Conservation (phyloP, 2,888 invertebrate species). For the Hecatera dysodea region DNA sequence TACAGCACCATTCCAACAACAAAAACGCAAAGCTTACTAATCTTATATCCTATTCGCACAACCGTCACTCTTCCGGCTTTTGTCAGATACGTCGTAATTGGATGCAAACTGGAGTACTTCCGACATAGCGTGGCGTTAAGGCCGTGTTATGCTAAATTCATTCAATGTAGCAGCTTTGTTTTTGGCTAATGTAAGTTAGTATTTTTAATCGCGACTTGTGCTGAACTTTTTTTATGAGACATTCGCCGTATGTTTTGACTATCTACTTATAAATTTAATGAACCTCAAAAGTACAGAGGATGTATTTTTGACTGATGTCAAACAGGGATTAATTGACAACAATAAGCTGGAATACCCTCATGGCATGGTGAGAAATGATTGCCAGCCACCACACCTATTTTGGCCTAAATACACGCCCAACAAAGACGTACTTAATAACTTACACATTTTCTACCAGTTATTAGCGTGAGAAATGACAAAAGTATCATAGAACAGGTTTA, state of each 20-base stretch:
- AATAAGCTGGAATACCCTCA: too few relatives aligned
- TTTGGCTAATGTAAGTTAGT: slow-evolving; percentile 19
- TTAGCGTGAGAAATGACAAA: neutral
- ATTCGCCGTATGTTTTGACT: neutral
- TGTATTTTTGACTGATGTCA: neutral
- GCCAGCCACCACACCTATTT: too few relatives aligned
- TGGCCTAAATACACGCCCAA: neutral
- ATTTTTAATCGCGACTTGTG: slow-evolving; percentile 10
- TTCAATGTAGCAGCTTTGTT: slow-evolving; percentile 61
- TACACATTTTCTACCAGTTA: too few relatives aligned
- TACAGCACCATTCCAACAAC: slow-evolving; percentile 12
- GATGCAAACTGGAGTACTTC: slow-evolving; percentile 69
- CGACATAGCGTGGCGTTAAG: slow-evolving; percentile 70
- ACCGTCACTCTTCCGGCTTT: slow-evolving; percentile 64
- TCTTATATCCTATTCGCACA: slow-evolving; percentile 47
- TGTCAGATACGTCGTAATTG: slow-evolving; percentile 71
- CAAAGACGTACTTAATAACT: too few relatives aligned
- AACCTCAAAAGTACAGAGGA: neutral
- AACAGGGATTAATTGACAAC: too few relatives aligned
- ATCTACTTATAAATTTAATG: too few relatives aligned
- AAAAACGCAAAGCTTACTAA: slow-evolving; percentile 56
- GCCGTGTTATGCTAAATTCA: slow-evolving; percentile 75
- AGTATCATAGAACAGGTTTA: neutral
- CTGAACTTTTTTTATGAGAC: neutral
- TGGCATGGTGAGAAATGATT: too few relatives aligned